Conservation (phyloP, 2,113 vertebrate species). For the Echinops telfairi region DNA sequence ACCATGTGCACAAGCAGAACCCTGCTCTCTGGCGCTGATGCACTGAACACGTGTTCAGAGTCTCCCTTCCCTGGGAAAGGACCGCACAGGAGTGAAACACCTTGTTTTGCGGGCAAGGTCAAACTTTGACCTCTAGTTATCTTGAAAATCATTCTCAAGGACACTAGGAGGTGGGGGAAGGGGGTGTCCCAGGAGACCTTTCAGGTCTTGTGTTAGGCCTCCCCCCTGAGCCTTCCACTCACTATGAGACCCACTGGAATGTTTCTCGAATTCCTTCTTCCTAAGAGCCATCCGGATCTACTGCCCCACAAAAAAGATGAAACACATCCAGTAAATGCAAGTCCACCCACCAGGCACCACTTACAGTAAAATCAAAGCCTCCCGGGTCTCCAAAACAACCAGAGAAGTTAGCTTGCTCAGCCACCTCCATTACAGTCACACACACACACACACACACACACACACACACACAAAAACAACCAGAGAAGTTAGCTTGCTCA, state of each 20-base stretch:
- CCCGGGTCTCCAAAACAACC: not conserved
- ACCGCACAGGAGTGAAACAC: not conserved
- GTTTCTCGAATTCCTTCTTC: constrained; percentile 10
- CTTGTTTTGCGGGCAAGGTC: not conserved
- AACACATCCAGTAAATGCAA: not conserved
- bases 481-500: constrained; percentile 36
- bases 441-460: too few relatives aligned
- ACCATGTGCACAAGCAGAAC: too few relatives aligned
- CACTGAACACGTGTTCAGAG: not conserved
- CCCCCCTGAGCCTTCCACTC: not conserved
- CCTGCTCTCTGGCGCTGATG: accelerated
- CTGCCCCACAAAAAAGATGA: too few relatives aligned
- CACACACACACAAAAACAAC: not conserved
- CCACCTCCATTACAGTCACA: not conserved
- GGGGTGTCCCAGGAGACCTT: not conserved
- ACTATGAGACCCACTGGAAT: accelerated
- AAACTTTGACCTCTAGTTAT: not conserved
- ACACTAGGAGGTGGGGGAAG: not conserved
- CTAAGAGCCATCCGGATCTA: constrained; percentile 28
- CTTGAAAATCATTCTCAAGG: too few relatives aligned
- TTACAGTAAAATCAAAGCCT: not conserved
- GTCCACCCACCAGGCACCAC: not conserved
- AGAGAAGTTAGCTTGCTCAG: constrained; percentile 39
- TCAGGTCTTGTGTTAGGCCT: not conserved
- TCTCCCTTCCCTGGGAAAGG: not conserved